These are phyloP conservation scores for Phyllostomus hastatus DNA, from an alignment of 2,113 vertebrate genomes.

Conservation along the genomic window DNA sequence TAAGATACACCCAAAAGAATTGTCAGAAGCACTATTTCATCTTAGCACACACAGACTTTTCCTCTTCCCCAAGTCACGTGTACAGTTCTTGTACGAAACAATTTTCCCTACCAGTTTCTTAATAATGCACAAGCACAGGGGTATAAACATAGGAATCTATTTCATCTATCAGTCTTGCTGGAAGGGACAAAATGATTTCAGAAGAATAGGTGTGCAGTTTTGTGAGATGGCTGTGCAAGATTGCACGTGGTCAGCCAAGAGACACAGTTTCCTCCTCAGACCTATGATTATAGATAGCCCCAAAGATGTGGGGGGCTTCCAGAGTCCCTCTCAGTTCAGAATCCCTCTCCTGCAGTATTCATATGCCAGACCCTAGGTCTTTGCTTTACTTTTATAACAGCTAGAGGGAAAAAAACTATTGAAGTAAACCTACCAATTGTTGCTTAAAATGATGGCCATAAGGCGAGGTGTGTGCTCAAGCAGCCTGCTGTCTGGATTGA, in stretches of 20 bases:
- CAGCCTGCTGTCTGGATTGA: neutral
- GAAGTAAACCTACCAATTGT: neutral
- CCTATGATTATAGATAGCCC: neutral
- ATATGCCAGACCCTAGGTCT: neutral
- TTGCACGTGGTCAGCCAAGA: neutral
- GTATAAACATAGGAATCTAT: neutral
- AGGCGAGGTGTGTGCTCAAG: neutral
- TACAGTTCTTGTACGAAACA: neutral
- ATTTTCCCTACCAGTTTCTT: conserved; percentile 17
- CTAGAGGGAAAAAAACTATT: neutral
- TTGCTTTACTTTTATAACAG: neutral
- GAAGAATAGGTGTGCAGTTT: neutral
- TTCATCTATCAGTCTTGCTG: neutral
- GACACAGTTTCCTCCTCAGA: neutral
- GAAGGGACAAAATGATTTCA: conserved; percentile 1
- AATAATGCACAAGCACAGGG: neutral
- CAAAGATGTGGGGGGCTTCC: neutral
- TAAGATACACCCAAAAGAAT: neutral
- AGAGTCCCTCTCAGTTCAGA: neutral
- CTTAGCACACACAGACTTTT: neutral
- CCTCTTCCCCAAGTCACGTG: neutral
- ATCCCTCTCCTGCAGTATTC: neutral
- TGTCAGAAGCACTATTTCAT: neutral
- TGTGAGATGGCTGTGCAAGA: neutral
- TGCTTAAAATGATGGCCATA: neutral